phyloP scores from a whole-genome alignment of 2,113 vertebrate species.

The Amphiprion ocellaris region DNA sequence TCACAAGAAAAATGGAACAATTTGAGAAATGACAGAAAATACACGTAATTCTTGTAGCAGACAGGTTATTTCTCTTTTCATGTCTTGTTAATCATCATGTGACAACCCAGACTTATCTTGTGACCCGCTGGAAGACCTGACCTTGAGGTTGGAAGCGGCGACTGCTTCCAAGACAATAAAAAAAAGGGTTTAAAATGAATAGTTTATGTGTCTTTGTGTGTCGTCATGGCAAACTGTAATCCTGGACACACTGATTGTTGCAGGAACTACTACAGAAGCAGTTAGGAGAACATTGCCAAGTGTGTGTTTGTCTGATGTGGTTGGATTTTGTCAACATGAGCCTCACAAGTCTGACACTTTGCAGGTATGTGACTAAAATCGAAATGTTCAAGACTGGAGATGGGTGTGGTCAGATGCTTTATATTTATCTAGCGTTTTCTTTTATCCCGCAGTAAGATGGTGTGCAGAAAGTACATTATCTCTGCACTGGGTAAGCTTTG shows the following conservation, averaged over 20 bases:
- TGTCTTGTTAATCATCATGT: conserved; percentile 18
- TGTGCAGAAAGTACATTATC: neutral
- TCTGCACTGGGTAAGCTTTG: too few species aligned
- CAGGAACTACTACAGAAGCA: neutral
- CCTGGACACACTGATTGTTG: neutral
- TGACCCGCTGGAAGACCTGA: neutral
- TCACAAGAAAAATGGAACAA: neutral
- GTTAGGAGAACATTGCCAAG: too few species aligned
- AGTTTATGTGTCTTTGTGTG: neutral
- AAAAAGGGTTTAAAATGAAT: neutral
- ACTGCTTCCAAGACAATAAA: neutral
- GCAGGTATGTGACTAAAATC: too few species aligned
- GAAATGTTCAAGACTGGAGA: too few species aligned
- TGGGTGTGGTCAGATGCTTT: too few species aligned
- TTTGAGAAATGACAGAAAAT: neutral
- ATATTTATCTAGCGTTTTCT: too few species aligned
- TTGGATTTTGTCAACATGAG: too few species aligned
- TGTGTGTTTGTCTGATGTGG: too few species aligned
- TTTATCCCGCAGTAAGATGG: too few species aligned
- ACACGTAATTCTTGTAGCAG: conserved; percentile 10
- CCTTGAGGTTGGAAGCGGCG: neutral
- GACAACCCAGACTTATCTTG: conserved; percentile 15
- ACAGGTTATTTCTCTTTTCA: neutral
- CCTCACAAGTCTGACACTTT: too few species aligned
- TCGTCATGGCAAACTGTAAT: neutral